Evolutionary conservation across 2,888 invertebrate genomes (phyloP), one percentile per base, ranked within the genome.

Genomic region (Lymantria dispar): DNA sequence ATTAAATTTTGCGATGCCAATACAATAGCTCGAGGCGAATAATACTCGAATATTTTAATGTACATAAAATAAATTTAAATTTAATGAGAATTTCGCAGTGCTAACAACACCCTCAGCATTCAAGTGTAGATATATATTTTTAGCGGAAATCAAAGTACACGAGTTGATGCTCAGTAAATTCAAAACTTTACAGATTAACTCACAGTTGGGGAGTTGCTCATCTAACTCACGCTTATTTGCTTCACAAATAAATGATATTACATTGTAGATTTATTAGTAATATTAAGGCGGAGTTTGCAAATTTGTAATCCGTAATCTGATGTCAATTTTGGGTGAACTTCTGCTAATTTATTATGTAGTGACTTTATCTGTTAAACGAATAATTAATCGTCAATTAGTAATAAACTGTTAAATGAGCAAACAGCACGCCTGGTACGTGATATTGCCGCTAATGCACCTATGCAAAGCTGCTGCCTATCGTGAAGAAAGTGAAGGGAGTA

Each of bases 171-270:
- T 12, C 58, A 59, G 70, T 75, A 76, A 74, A 74, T 76, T 62
- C 52, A 41, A 51, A 75, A 76, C 68, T 76, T 76, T 60, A 46
- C 60, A 63, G 67, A 72, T 76, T 75, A 76, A 68, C 62, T 62
- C 56, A 58, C 62, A 58, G 61, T 60, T 62, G 58, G 44, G 62
- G 66, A 62, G 52, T 56, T 54, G 51, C 56, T 58, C 50, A 55
- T 48, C 55, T 45, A 60, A 60, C 60, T 61, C 50, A 30, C 48
- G 57, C 54, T 64, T 70, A 72, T 74, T 66, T 67, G 63, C 68
- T 67, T 58, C 43, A 50, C 58, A 54, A 64, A 64, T 58, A 60
- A 52, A 42, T 31, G 47, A 38, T 44, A 43, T 37, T 36, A 22
- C 51, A 29, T 40, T 44, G 13, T 45, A 11, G 29, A 48, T 43